A percentile compares a stretch with the other conserved stretches of the same genome.
Conservation (phyloP, 1,140 invertebrate genomes). For the Drosophila watanabei region DNA sequence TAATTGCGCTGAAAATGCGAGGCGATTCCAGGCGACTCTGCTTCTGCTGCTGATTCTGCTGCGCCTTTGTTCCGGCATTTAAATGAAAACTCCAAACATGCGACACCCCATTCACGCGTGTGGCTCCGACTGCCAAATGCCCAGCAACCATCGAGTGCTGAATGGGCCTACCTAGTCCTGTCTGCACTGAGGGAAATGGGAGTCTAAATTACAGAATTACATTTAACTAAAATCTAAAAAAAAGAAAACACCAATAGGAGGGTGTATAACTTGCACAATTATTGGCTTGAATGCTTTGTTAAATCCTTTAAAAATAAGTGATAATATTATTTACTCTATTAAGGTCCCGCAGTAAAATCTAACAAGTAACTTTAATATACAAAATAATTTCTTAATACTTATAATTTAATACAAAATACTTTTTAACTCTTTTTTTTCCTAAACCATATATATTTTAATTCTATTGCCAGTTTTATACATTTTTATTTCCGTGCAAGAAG, state of each 20-base stretch:
- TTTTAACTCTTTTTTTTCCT: neutral
- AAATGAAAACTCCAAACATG: constrained; percentile 57
- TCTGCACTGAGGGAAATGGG: neutral
- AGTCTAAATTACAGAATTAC: neutral
- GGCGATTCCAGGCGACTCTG: constrained; percentile 7
- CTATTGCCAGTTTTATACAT: neutral
- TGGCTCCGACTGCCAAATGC: constrained; percentile 18
- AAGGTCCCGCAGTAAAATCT: too few species aligned
- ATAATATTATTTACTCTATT: neutral
- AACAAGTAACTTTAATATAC: too few species aligned
- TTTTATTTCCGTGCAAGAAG: constrained; percentile 17
- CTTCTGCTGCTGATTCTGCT: constrained; percentile 5
- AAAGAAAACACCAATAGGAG: neutral
- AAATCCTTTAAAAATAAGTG: neutral
- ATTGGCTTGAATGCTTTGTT: neutral
- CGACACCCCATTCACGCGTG: constrained; percentile 59
- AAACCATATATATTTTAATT: neutral
- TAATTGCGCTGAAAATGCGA: constrained; percentile 56
- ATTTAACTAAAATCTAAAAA: neutral
- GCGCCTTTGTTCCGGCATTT: constrained; percentile 37
- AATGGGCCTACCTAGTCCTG: constrained; percentile 9
- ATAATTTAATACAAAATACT: neutral
- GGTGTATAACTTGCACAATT: neutral
- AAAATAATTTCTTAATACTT: too few species aligned
- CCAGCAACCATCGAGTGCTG: constrained; percentile 18